Evolutionary conservation across 2,113 vertebrate species (phyloP).

Genomic region (Megaceryle maxima): DNA sequence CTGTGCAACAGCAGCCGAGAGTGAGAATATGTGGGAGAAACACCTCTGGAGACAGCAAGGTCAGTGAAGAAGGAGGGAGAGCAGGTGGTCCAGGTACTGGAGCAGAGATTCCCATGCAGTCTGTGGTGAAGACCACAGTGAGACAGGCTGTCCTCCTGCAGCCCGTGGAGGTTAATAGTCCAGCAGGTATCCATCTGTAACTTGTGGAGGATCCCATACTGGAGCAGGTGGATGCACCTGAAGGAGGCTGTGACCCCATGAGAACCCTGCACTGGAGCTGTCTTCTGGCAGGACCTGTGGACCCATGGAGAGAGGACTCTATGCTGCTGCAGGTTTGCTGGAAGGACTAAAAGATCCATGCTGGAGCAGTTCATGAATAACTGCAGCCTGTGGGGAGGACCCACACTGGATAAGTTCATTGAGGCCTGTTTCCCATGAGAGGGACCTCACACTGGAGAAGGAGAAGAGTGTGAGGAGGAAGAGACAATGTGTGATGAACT

Average conservation of each 20-base stretch:
- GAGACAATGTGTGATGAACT: neutral
- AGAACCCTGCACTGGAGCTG: neutral
- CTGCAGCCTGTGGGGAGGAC: neutral
- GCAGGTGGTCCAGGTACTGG: fast-evolving
- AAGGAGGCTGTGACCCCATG: neutral
- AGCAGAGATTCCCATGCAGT: neutral
- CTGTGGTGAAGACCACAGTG: neutral
- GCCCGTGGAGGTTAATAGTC: neutral
- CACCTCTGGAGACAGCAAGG: neutral
- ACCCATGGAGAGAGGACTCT: neutral
- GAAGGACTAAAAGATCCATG: neutral
- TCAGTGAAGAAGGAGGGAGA: too few relatives aligned
- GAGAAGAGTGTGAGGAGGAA: neutral
- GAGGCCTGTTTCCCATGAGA: neutral
- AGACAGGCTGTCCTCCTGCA: neutral
- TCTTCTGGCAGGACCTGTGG: neutral
- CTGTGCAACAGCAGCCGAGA: neutral
- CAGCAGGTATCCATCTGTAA: neutral
- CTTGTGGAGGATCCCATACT: neutral
- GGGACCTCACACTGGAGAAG: neutral
- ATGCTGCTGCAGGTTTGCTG: neutral
- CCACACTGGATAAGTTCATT: neutral
- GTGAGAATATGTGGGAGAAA: neutral
- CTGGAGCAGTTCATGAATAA: neutral
- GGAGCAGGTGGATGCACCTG: neutral